phyloP scores from a whole-genome alignment of 2,888 invertebrate genomes.

The Augiades crinisus region DNA sequence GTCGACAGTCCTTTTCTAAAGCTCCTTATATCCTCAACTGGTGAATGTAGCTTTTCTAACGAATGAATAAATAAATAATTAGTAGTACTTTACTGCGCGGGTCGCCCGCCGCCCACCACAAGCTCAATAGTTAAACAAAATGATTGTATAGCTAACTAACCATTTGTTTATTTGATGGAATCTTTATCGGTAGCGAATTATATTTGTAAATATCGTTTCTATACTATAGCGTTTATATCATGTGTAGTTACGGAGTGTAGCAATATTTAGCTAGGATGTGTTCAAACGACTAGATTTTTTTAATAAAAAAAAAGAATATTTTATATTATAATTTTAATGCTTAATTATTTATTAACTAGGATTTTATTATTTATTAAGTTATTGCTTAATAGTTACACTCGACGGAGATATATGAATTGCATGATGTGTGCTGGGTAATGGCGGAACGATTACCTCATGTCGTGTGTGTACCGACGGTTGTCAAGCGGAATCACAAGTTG shows the following conservation, averaged over 20 bases:
- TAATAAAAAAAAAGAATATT: constrained; percentile 34
- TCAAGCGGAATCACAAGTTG: constrained; percentile 48
- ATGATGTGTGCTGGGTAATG: constrained; percentile 1
- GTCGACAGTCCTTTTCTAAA: no score
- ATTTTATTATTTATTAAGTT: constrained; percentile 68
- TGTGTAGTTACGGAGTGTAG: constrained; percentile 60
- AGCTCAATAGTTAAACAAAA: constrained; percentile 35
- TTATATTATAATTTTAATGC: constrained; percentile 46
- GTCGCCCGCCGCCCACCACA: constrained; percentile 27
- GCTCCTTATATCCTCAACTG: no score
- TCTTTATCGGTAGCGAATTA: constrained; percentile 55
- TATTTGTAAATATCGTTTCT: constrained; percentile 65
- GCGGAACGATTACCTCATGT: constrained; percentile 52
- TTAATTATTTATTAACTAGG: constrained; percentile 69
- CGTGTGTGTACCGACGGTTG: constrained; percentile 46
- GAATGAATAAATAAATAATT: no score
- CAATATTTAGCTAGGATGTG: constrained; percentile 78
- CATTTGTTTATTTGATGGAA: constrained; percentile 45
- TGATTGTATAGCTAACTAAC: constrained; percentile 41
- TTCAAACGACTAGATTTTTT: constrained; percentile 61
- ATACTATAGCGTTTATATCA: constrained; percentile 63
- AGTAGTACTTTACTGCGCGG: no score
- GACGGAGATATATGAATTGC: constrained; percentile 26
- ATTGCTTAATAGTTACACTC: constrained; percentile 46
- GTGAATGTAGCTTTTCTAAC: no score